Base-by-base conservation (phyloP, 1,140 invertebrate genomes). In the Drosophila littoralis region DNA sequence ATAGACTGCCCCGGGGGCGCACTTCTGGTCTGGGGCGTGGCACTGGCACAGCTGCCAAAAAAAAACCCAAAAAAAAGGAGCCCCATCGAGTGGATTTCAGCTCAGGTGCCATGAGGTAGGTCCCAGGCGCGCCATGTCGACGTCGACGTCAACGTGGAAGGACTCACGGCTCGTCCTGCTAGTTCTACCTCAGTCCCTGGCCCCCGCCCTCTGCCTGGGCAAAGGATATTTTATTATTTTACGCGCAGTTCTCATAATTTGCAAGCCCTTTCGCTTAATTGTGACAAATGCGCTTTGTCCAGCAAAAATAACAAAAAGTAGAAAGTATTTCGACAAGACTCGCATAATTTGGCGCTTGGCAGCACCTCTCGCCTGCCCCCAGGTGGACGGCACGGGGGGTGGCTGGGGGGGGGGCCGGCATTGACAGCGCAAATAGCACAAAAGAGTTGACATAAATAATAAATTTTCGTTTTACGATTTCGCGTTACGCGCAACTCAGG, bases 391-490 rank as follows among this genome's bases (percentile, higher is more conserved):
- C 36, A 40, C 9, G 28, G 54, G 36, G 12, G 38, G 40, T n/a
- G 28, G 38, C n/a, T 32, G 35, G n/a, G 7, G 46, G 45, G 10
- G 38, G 6, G 17, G 28, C 22, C 40, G 36, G 74, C 73, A 81
- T 75, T 81, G 73, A 84, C 84, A 88, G 60, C 42, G 81, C 85
- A 89, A 89, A 89, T 89, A 84, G 81, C 85, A 89, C 85, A 90
- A 89, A 89, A 89, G 85, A 90, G 85, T 89, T 89, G 85, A 79
- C 77, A 89, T 89, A 89, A 89, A 89, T 89, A 89, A 89, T 89
- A 89, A 90, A 89, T 89, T 84, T 75, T 65, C 84, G 85, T 89
- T 89, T 89, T 89, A 89, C 79, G 76, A 79, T 84, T 82, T 82
- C 59, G 68, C 50, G 78, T 67, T 46, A 58, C 63, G 35, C 45